These are phyloP conservation scores for Sebastes fasciatus DNA, from an alignment of 2,113 vertebrate species.

Conservation along the genomic window DNA sequence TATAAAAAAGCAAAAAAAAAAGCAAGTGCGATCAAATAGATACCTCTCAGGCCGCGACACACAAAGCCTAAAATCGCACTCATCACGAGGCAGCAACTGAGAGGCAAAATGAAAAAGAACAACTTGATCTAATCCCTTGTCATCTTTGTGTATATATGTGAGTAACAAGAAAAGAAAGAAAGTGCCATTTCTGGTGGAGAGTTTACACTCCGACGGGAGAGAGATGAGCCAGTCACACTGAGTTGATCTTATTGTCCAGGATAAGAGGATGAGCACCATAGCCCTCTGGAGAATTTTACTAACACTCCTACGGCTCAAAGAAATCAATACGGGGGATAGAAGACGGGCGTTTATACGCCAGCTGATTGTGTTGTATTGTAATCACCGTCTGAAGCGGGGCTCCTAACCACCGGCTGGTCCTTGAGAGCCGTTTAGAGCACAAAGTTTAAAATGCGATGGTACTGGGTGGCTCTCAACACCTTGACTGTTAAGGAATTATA, in stretches of 20 bases:
- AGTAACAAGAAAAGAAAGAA: constrained; percentile 49
- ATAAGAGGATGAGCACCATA: constrained; percentile 73
- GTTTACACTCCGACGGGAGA: constrained; percentile 57
- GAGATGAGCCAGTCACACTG: constrained; percentile 76
- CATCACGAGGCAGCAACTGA: constrained; percentile 26
- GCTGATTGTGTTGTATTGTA: constrained; percentile 54
- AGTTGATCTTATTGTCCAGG: constrained; percentile 79
- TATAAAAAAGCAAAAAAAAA: constrained; percentile 42
- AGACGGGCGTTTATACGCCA: constrained; percentile 50
- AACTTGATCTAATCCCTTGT: constrained; percentile 64
- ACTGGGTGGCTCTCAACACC: neutral
- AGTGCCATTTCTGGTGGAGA: constrained; percentile 65
- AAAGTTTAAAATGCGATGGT: constrained; percentile 9
- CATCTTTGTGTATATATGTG: constrained; percentile 58
- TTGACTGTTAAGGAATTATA: neutral
- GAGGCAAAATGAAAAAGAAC: constrained; percentile 40
- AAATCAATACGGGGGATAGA: constrained; percentile 72
- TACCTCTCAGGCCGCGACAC: constrained; percentile 10
- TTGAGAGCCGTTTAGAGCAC: constrained; percentile 24
- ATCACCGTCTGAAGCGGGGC: constrained; percentile 38
- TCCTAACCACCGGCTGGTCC: constrained; percentile 22
- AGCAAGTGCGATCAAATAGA: constrained; percentile 29
- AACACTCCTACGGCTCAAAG: constrained; percentile 61
- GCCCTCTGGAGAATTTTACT: constrained; percentile 71
- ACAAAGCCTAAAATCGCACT: constrained; percentile 32